Conservation (phyloP, 2,113 vertebrate species). For the Saguinus imperator region DNA sequence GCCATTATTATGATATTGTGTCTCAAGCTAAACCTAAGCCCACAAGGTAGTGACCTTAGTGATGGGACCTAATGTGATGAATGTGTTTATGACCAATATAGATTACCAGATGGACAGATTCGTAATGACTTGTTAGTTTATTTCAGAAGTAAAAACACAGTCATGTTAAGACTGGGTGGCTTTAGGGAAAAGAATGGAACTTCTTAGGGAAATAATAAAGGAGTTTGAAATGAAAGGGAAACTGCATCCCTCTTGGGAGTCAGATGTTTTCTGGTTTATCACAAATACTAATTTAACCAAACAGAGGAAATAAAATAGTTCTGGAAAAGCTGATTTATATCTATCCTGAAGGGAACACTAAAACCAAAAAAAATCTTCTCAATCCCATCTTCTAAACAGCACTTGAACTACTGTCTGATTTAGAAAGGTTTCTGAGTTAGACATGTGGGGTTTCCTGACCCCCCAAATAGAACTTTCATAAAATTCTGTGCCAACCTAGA, state of each 20-base stretch:
- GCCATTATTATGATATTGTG: background rate
- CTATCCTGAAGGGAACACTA: background rate
- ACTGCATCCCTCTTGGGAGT: background rate
- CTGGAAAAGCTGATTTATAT: background rate
- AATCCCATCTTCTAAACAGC: background rate
- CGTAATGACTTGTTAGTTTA: conserved; percentile 41
- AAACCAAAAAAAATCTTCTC: background rate
- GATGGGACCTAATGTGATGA: background rate
- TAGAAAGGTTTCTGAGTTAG: background rate
- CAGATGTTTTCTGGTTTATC: background rate
- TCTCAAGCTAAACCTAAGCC: background rate
- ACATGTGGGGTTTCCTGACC: background rate
- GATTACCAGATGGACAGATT: background rate
- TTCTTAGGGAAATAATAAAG: conserved; percentile 44
- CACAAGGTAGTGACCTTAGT: background rate
- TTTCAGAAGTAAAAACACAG: conserved; percentile 26
- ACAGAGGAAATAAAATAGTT: background rate
- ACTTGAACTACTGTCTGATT: background rate
- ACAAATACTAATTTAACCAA: background rate
- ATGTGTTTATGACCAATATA: background rate
- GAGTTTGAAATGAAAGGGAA: conserved; percentile 33
- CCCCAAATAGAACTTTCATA: background rate
- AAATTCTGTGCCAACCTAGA: background rate
- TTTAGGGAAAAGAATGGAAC: conserved; percentile 19
- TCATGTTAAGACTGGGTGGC: background rate